Percentiles rank a stretch among this genome's conserved stretches.
Conservation (phyloP, 2,113 vertebrate species). For the Istiophorus platypterus region DNA sequence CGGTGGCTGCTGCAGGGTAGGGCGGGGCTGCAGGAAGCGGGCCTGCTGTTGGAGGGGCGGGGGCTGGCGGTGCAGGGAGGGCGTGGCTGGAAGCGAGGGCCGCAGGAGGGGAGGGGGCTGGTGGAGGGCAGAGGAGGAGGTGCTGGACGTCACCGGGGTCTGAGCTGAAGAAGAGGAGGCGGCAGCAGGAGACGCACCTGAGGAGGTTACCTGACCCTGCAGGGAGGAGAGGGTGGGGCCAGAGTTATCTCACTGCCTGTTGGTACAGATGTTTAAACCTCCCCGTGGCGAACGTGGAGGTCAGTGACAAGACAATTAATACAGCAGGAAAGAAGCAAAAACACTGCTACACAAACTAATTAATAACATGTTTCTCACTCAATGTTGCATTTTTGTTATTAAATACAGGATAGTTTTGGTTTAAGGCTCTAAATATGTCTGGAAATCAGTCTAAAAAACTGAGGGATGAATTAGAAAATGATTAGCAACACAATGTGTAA, state of each 20-base stretch:
- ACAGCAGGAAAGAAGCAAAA: no score
- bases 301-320: no score
- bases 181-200: constrained; percentile 90
- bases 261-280: background rate
- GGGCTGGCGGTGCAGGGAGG: constrained; percentile 95
- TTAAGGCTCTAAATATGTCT: background rate
- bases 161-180: constrained; percentile 82
- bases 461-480: background rate
- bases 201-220: constrained; percentile 89
- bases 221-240: constrained; percentile 48
- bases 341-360: no score
- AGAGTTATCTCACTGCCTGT: constrained; percentile 2
- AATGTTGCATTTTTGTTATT: no score
- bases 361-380: no score
- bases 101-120: constrained; percentile 97
- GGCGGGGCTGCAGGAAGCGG: constrained; percentile 92
- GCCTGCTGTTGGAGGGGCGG: constrained; percentile 96
- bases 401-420: no score
- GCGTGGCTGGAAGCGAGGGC: constrained; percentile 92
- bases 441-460: background rate
- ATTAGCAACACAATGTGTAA: background rate
- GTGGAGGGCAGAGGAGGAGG: constrained; percentile 86
- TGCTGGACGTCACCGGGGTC: constrained; percentile 81
- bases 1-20: constrained; percentile 92
- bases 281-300: no score